phyloP scores from a whole-genome alignment of 2,888 invertebrate species.

The Cephonodes hylas region DNA sequence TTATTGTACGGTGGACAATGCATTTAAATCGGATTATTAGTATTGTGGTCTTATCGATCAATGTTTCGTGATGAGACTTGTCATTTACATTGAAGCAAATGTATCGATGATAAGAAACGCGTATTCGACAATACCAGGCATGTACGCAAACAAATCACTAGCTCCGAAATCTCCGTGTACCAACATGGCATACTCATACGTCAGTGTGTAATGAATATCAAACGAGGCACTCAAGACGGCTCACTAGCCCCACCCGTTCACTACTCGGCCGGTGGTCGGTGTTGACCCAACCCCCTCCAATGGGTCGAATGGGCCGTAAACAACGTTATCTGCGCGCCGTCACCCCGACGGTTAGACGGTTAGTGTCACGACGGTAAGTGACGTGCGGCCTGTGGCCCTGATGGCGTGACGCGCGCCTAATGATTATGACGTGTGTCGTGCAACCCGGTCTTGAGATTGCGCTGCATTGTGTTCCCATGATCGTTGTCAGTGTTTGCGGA shows the following conservation, averaged over 20 bases:
- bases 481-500: not conserved
- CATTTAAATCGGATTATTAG: too few species aligned
- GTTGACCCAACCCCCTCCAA: constrained; percentile 23
- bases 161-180: constrained; percentile 8
- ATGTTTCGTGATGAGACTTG: too few species aligned
- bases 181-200: constrained; percentile 24
- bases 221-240: constrained; percentile 27
- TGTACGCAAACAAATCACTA: not conserved
- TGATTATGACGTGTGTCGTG: constrained; percentile 17
- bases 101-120: too few species aligned
- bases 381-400: constrained; percentile 25
- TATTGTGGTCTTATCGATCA: too few species aligned
- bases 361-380: constrained; percentile 29
- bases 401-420: constrained; percentile 30
- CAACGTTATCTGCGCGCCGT: constrained; percentile 40
- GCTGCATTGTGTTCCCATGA: not conserved
- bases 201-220: constrained; percentile 28
- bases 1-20: too few species aligned
- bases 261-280: constrained; percentile 7
- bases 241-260: constrained; percentile 16
- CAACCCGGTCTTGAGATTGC: not conserved
- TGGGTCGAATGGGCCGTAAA: constrained; percentile 35
- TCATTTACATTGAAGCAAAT: too few species aligned
- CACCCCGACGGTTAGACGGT: constrained; percentile 36
- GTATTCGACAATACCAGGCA: too few species aligned